Evolutionary conservation across 2,113 vertebrate genomes (phyloP).

Genomic region (Tachycineta bicolor): DNA sequence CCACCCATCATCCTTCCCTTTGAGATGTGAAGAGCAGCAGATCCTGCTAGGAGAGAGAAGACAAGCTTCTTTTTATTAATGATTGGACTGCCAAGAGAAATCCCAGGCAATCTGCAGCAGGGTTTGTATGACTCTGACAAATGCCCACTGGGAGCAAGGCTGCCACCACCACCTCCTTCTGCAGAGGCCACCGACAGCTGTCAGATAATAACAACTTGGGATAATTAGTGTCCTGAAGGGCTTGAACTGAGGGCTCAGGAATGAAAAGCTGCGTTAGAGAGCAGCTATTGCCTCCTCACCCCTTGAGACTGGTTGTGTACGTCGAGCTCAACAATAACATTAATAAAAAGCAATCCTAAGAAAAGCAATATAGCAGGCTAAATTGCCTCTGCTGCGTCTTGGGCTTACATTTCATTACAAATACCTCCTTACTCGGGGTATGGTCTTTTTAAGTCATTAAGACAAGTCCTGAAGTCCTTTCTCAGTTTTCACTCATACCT

Average conservation of each 20-base stretch:
- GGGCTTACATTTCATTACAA: conserved; percentile 24
- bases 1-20: not conserved
- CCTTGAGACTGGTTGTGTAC: not conserved
- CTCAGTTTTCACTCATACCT: conserved; percentile 22
- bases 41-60: not conserved
- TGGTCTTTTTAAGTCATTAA: conserved; percentile 23
- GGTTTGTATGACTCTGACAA: not conserved
- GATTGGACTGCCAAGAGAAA: not conserved
- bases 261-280: conserved; percentile 46
- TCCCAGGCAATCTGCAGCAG: not conserved
- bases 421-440: not conserved
- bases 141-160: not conserved
- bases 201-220: conserved; percentile 35
- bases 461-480: conserved; percentile 33
- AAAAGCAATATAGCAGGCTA: conserved; percentile 40
- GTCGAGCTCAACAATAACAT: not conserved
- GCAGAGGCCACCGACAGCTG: not conserved
- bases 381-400: conserved; percentile 32
- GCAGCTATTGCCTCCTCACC: conserved; percentile 1
- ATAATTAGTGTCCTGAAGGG: conserved; percentile 61
- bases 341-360: conserved; percentile 6
- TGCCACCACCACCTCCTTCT: conserved; percentile 18
- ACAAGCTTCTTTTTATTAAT: not conserved
- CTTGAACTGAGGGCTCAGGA: not conserved
- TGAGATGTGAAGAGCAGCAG: not conserved